These are phyloP conservation scores for Falco punctatus DNA, from an alignment of 2,113 vertebrate genomes.

Conservation along the genomic window DNA sequence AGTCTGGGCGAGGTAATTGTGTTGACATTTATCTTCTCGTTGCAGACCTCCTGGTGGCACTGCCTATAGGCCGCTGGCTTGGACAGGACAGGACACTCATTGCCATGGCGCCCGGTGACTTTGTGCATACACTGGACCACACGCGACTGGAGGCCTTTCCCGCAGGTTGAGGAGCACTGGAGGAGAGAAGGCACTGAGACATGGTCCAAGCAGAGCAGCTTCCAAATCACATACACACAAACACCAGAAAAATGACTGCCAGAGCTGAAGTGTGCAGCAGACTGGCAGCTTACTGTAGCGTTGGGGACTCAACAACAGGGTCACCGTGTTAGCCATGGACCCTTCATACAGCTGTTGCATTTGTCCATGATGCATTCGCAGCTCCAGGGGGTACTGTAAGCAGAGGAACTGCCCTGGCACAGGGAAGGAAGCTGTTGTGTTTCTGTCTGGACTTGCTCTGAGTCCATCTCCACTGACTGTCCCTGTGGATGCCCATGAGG, in stretches of 20 bases:
- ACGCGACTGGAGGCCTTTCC: constrained; percentile 92
- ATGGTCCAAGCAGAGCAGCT: neutral
- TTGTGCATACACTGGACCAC: constrained; percentile 99
- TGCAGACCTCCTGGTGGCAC: constrained; percentile 90
- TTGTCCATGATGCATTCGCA: neutral
- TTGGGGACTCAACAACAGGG: neutral
- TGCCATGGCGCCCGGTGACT: constrained; percentile 93
- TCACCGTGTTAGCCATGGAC: neutral
- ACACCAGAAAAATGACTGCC: neutral
- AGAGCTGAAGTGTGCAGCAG: neutral
- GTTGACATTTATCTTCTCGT: constrained; percentile 89
- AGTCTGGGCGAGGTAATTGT: constrained; percentile 95
- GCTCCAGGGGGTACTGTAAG: neutral
- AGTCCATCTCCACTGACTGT: neutral
- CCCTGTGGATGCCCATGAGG: neutral
- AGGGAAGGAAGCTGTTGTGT: neutral
- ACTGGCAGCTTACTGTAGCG: neutral
- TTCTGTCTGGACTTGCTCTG: neutral
- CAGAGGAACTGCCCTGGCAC: neutral
- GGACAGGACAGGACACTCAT: constrained; percentile 80
- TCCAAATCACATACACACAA: neutral
- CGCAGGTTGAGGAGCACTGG: constrained; percentile 95
- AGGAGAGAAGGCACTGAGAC: constrained; percentile 20
- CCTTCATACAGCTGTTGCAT: neutral
- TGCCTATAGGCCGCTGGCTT: constrained; percentile 90